Evolutionary conservation across 30 jellyfish, hydroid and myxozoan species (phyloP).

Genomic region (Chrysaora quinquecirrha): DNA sequence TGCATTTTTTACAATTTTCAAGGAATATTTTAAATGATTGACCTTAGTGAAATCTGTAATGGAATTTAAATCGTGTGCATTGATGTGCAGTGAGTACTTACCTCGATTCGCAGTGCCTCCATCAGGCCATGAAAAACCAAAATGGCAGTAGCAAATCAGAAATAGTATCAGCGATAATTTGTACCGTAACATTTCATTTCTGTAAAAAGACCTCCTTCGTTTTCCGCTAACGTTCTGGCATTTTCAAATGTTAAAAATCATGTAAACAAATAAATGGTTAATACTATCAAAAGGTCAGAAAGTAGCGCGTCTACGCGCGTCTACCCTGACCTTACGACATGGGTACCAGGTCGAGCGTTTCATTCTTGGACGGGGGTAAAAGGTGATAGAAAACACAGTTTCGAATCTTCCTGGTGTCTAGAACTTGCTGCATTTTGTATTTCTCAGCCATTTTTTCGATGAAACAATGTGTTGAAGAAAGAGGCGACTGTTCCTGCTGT

Average conservation of each 20-base stretch:
- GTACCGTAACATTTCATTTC: slow-evolving; percentile 32
- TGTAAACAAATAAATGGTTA: slow-evolving; percentile 3
- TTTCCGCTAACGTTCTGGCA: not conserved
- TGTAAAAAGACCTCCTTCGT: not conserved
- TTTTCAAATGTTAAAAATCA: not conserved
- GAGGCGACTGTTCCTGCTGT: too few relatives aligned
- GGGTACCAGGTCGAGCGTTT: slow-evolving; percentile 52
- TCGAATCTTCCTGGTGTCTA: too few relatives aligned
- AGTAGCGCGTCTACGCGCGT: slow-evolving; percentile 56
- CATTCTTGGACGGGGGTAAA: slow-evolving; percentile 1
- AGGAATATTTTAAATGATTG: not conserved
- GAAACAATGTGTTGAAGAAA: too few relatives aligned
- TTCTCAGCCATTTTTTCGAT: too few relatives aligned
- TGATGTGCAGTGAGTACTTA: slow-evolving; percentile 47
- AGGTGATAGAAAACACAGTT: too few relatives aligned
- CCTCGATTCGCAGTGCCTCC: slow-evolving; percentile 22
- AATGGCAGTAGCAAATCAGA: not conserved
- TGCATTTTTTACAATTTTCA: not conserved
- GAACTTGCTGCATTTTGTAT: too few relatives aligned
- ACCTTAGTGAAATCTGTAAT: too few relatives aligned
- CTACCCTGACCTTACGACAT: slow-evolving; percentile 73
- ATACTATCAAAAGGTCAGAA: slow-evolving; percentile 14
- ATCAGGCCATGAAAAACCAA: slow-evolving; percentile 15
- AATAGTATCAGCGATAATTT: slow-evolving; percentile 7
- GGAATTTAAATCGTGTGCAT: not conserved